Evolutionary conservation across 2,113 vertebrate genomes (phyloP), one percentile per base, ranked within the genome.

Genomic region (Forbesichthys agassizii): DNA sequence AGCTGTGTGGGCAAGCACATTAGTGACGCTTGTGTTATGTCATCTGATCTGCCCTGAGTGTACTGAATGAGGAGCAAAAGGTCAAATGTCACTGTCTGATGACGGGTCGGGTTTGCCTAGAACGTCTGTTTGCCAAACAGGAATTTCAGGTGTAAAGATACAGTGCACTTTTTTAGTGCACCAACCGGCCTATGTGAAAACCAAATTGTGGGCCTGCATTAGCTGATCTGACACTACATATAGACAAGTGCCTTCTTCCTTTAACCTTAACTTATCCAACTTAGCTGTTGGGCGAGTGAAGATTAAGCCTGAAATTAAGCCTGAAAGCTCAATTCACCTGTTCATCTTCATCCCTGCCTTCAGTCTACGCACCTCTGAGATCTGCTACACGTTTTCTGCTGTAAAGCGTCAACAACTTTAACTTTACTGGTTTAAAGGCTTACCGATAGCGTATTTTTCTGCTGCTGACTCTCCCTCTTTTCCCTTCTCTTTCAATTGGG

Each of bases 381-480:
- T 42, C 36, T 42, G 36, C 4, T 42, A 42, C 4, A 42, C 5
- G 7, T 42, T 42, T 42, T 8, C 36, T 54, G 11, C 7, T 54
- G 2, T n/a, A 54, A n/a, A 7, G 53, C 14, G 8, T 54, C 12
- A 12, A 54, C 12, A 54, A 13, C 14, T n/a, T 14, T 16, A 12
- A 13, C 16, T 54, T 14, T 14, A 16, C 16, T 20, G 55, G 20
- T 5, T 61, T 16, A 9, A 59, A 0, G 20, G 11, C 88, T 83
- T 73, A 94, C 92, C 93, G 16, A 93, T 90, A 0, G 81, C 36
- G 9, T 90, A 92, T 42, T 91, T 88, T 11, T 85, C 77, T 27
- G 49, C 18, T 0, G 11, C 11, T 2, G 77, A 14, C 49, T 82
- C 80, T n/a, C 11, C 69, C 13, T 79, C 69, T 16, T 64, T 51